phyloP scores from a whole-genome alignment of 1,140 invertebrate species.

The Lerema accius region DNA sequence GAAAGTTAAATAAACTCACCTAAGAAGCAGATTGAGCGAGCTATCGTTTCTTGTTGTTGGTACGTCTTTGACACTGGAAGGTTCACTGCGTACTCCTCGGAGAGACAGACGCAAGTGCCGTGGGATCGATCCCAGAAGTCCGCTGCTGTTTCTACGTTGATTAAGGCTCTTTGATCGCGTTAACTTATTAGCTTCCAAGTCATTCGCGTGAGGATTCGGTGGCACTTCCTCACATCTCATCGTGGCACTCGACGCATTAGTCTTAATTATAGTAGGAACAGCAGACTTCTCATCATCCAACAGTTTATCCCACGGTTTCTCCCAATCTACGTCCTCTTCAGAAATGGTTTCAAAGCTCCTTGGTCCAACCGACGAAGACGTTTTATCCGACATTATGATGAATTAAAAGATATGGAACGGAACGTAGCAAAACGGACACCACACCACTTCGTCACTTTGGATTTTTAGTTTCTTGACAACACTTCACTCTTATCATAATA shows the following conservation, averaged over 20 bases:
- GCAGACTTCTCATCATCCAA: constrained; percentile 70
- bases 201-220: constrained; percentile 53
- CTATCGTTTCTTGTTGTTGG: constrained; percentile 76
- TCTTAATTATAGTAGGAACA: constrained; percentile 79
- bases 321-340: constrained; percentile 73
- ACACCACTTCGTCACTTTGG: constrained; percentile 79
- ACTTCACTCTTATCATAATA: constrained; percentile 83
- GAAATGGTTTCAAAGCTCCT: constrained; percentile 80
- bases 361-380: constrained; percentile 71
- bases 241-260: constrained; percentile 72
- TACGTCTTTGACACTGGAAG: constrained; percentile 75
- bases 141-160: constrained; percentile 73
- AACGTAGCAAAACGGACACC: constrained; percentile 77
- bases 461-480: constrained; percentile 82
- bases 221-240: constrained; percentile 65
- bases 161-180: constrained; percentile 77
- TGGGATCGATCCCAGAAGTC: constrained; percentile 81
- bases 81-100: constrained; percentile 75
- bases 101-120: constrained; percentile 83
- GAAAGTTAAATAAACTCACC: constrained; percentile 55
- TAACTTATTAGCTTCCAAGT: constrained; percentile 72
- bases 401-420: constrained; percentile 55
- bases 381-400: constrained; percentile 75
- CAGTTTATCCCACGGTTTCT: constrained; percentile 74
- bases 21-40: constrained; percentile 75